Evolutionary conservation across 1,140 invertebrate species (phyloP).

Genomic region (Lerema accius): DNA sequence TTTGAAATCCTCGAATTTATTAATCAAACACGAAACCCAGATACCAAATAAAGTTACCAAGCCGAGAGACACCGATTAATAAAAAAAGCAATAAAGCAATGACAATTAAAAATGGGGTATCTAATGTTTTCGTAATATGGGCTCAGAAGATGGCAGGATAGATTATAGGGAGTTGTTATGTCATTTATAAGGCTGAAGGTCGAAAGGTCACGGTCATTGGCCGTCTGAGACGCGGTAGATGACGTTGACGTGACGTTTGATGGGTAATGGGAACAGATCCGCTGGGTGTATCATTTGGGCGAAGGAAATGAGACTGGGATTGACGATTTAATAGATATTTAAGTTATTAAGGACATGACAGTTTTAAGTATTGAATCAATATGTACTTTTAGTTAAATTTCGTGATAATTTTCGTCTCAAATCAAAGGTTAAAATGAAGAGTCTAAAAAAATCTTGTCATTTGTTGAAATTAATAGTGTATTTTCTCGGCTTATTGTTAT

Average conservation of each 20-base stretch:
- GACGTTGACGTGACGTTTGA: conserved; percentile 15
- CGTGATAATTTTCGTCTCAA: too few relatives aligned
- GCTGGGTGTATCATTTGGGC: neutral
- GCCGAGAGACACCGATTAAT: neutral
- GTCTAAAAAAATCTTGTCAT: too few relatives aligned
- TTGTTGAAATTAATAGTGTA: too few relatives aligned
- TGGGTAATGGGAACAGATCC: conserved; percentile 32
- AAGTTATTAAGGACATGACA: too few relatives aligned
- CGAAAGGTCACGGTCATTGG: conserved; percentile 37
- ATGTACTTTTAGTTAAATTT: too few relatives aligned
- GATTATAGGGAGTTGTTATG: conserved; percentile 23
- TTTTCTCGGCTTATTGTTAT: too few relatives aligned
- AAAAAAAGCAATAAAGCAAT: conserved; percentile 13
- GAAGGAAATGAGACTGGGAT: conserved; percentile 4
- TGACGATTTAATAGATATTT: too few relatives aligned
- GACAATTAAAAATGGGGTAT: conserved; percentile 22
- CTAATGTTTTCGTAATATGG: conserved; percentile 9
- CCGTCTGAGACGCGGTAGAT: neutral
- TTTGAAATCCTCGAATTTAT: too few relatives aligned
- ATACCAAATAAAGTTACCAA: too few relatives aligned
- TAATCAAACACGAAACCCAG: too few relatives aligned
- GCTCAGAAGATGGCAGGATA: conserved; percentile 11
- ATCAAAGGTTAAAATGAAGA: too few relatives aligned
- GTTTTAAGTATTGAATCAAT: too few relatives aligned
- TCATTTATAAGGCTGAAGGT: conserved; percentile 32